Base-by-base conservation (phyloP, 2,888 invertebrate species). In the Andrena marginata region DNA sequence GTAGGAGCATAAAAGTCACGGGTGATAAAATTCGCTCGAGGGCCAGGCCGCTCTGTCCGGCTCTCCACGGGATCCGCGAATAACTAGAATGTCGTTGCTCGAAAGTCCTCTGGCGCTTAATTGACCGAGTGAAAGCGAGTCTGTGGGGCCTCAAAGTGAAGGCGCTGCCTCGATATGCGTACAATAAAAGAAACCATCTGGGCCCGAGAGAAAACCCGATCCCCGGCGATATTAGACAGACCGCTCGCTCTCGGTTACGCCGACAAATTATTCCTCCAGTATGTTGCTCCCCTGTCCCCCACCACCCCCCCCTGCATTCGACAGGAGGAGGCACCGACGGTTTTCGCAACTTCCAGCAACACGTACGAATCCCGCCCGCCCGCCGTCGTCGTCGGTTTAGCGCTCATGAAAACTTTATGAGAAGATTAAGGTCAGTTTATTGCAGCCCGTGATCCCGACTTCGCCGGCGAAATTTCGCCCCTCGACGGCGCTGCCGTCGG, bases 51-150 rank as follows among this genome's bases (percentile, higher is more conserved):
- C 10, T 48, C 48, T 23, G 29, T 48, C 48, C 10, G n/a, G 48
- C 7, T 26, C n/a, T 51, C 35, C 70, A 13, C 81, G 60, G 82
- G 79, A 84, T 84, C 42, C 74, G 64, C 63, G 59, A 54, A 62
- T 63, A 82, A 78, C 86, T 86, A 80, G 87, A 83, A 67, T 81
- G 80, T 84, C 80, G 82, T 86, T 73, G 68, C 73, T 89, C 75
- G 89, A 89, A 88, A 88, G 88, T 81, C 54, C 67, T 51, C 35
- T n/a, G 48, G 59, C 69, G 80, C 33, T 88, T 88, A 88, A 88
- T 88, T 86, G 88, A 88, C 51, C 86, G 83, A 56, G 88, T 86
- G 88, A 88, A 88, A 88, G 88, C 87, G 80, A 85, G 80, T 82
- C 71, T 77, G 84, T 75, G 76, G 87, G 71, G n/a, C n/a, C 87